Percentiles rank a stretch among this genome's conserved stretches.
Evolutionary conservation across 2,113 vertebrate genomes (phyloP).

Genomic region (Sceloporus tristichus): DNA sequence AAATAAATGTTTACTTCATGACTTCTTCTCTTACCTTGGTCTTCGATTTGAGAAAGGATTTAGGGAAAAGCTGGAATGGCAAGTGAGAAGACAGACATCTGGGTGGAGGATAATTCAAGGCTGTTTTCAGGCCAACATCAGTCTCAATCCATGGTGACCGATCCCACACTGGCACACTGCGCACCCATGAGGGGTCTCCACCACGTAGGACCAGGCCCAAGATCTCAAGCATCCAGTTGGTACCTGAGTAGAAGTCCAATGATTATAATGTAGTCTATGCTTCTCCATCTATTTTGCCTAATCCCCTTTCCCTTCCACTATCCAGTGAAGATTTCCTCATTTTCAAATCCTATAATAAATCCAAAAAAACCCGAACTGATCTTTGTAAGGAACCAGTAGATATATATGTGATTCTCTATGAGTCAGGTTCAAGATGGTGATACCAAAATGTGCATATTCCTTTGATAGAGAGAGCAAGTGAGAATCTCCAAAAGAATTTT

Average conservation of each 20-base stretch:
- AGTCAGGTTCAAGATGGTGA: neutral
- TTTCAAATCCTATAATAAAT: neutral
- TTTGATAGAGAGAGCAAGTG: neutral
- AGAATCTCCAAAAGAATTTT: neutral
- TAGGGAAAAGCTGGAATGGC: neutral
- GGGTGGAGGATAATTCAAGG: neutral
- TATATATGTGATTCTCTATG: neutral
- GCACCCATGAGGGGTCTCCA: neutral
- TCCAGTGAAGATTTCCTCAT: neutral
- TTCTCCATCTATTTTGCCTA: neutral
- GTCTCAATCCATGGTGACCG: neutral
- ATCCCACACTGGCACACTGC: fast-evolving
- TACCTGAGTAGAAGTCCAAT: neutral
- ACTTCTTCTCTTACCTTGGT: neutral
- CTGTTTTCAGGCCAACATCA: fast-evolving
- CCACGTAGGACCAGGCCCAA: neutral
- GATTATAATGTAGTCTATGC: neutral
- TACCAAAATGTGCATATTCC: neutral
- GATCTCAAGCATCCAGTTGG: slow-evolving; percentile 2
- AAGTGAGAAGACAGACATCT: neutral
- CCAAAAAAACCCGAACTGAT: neutral
- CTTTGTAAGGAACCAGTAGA: neutral
- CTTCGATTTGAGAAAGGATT: neutral
- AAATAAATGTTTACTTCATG: neutral
- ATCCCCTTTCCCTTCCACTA: neutral